These are phyloP conservation scores for Eulemur rufifrons DNA, from an alignment of 2,113 vertebrate species.

Conservation along the genomic window DNA sequence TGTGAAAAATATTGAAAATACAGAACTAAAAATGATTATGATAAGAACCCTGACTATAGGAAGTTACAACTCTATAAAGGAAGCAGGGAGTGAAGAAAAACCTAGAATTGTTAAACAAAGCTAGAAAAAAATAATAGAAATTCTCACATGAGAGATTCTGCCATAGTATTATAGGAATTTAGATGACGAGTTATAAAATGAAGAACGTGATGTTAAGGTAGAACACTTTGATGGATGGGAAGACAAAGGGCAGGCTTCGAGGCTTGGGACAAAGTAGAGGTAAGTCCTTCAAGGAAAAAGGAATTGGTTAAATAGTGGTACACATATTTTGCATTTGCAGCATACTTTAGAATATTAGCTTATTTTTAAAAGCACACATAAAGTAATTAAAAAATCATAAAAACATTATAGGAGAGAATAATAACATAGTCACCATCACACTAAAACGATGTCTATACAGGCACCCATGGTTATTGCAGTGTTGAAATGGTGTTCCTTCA, in stretches of 20 bases:
- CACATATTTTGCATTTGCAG: not conserved
- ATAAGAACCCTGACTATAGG: not conserved
- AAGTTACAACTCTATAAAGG: not conserved
- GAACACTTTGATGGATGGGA: not conserved
- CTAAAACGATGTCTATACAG: not conserved
- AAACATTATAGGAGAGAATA: not conserved
- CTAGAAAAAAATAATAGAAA: not conserved
- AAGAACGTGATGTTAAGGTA: not conserved
- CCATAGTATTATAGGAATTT: not conserved
- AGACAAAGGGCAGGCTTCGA: accelerated
- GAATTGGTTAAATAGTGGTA: not conserved
- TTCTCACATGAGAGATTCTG: not conserved
- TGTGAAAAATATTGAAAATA: not conserved
- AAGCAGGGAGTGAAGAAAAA: not conserved
- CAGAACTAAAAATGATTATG: not conserved
- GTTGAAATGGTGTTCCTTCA: not conserved
- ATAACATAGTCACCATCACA: not conserved
- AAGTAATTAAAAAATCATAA: conserved; percentile 15
- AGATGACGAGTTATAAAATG: not conserved
- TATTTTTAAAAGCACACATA: not conserved
- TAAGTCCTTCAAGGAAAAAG: not conserved
- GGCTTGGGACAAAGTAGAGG: not conserved
- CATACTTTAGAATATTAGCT: not conserved
- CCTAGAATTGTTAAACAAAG: not conserved
- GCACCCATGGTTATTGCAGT: not conserved